Evolutionary conservation across 2,797 vertebrate species (phyloP).

Genomic region (Onychomys arenicola): DNA sequence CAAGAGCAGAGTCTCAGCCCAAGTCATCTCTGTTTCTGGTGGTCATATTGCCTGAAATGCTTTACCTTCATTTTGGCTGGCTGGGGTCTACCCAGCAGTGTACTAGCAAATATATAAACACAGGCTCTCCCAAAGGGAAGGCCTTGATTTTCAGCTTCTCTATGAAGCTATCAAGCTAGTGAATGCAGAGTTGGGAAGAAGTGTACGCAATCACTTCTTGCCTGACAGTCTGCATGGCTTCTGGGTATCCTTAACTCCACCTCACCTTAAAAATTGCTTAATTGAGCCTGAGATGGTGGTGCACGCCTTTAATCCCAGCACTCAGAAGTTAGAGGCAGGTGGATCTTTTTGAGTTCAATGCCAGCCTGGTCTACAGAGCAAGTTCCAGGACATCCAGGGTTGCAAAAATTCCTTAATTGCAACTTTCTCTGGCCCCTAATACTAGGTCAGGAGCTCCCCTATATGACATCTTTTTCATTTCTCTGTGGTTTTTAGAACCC

Average conservation of each 20-base stretch:
- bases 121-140: background rate
- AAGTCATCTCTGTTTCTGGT: background rate
- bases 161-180: background rate
- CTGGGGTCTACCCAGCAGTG: background rate
- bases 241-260: background rate
- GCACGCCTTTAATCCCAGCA: background rate
- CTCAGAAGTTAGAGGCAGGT: background rate
- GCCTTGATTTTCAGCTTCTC: background rate
- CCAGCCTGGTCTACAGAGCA: background rate
- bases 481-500: background rate
- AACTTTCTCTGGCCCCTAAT: background rate
- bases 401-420: background rate
- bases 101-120: background rate
- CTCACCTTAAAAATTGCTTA: background rate
- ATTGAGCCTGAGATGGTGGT: background rate
- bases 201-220: background rate
- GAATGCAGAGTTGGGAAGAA: conserved; percentile 25
- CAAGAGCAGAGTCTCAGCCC: background rate
- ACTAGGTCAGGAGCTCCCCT: background rate
- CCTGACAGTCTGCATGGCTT: background rate
- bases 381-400: background rate
- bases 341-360: background rate
- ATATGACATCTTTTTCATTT: background rate
- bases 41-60: background rate
- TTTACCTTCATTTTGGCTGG: background rate